Evolutionary conservation across 2,113 vertebrate genomes (phyloP).

Genomic region (Typhlomys cinereus): DNA sequence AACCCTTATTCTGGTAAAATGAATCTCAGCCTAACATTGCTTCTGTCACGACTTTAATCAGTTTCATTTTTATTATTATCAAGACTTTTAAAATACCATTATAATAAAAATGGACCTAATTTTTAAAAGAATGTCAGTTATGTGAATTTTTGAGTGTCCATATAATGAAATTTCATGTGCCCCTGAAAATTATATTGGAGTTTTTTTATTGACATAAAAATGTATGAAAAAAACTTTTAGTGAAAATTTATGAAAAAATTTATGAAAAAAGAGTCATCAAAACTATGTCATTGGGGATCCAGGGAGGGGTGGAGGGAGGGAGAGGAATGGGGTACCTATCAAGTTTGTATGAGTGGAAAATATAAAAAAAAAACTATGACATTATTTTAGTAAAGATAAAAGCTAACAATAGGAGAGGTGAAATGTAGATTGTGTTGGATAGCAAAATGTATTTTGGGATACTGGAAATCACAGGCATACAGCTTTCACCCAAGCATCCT

Average conservation of each 20-base stretch:
- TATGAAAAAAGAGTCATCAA: no score
- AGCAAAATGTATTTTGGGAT: not conserved
- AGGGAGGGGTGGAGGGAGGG: no score
- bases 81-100: not conserved
- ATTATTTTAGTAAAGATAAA: constrained; percentile 1
- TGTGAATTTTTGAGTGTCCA: not conserved
- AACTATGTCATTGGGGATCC: no score
- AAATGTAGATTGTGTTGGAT: not conserved
- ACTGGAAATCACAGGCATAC: not conserved
- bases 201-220: not conserved
- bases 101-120: not conserved
- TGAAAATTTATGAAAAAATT: no score
- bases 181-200: not conserved
- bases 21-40: not conserved
- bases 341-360: no score
- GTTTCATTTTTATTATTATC: no score
- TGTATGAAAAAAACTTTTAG: no score
- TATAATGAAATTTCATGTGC: not conserved
- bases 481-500: not conserved
- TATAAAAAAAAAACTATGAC: no score
- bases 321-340: no score
- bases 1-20: no score
- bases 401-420: not conserved
- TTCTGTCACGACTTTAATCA: not conserved
- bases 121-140: not conserved